A percentile compares a stretch with the other conserved stretches of the same genome.
phyloP scores from a whole-genome alignment of 2,113 vertebrate genomes.

The Rhadina sibilatrix region DNA sequence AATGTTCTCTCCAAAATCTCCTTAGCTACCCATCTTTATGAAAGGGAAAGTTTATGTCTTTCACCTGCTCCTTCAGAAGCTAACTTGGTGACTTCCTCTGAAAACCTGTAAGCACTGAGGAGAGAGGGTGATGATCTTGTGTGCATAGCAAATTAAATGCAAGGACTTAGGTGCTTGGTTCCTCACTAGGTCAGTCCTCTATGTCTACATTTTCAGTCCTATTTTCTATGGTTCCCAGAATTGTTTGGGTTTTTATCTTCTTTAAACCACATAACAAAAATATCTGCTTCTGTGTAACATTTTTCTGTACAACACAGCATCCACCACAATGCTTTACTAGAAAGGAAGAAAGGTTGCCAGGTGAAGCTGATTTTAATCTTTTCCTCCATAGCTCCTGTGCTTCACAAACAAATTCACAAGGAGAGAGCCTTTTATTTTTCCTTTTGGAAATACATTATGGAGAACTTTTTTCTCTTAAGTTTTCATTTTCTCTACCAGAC shows the following conservation, averaged over 20 bases:
- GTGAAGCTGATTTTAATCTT: fast-evolving
- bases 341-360: background rate
- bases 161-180: background rate
- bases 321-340: background rate
- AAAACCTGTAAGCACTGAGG: background rate
- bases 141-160: background rate
- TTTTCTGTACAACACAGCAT: background rate
- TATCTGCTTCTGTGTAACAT: background rate
- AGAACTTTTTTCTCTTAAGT: background rate
- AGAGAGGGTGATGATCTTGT: background rate
- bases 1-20: background rate
- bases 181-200: background rate
- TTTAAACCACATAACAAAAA: background rate
- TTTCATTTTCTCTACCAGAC: background rate
- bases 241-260: background rate
- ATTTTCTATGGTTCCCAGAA: background rate
- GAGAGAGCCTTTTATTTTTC: background rate
- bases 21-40: background rate
- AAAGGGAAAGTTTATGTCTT: background rate
- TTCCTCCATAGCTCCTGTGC: background rate
- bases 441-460: background rate
- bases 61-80: background rate
- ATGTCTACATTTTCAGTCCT: background rate
- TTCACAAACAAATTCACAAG: background rate
- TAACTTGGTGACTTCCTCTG: background rate